These are phyloP conservation scores for Ligdia adustata DNA, from an alignment of 2,888 invertebrate species.

Conservation along the genomic window DNA sequence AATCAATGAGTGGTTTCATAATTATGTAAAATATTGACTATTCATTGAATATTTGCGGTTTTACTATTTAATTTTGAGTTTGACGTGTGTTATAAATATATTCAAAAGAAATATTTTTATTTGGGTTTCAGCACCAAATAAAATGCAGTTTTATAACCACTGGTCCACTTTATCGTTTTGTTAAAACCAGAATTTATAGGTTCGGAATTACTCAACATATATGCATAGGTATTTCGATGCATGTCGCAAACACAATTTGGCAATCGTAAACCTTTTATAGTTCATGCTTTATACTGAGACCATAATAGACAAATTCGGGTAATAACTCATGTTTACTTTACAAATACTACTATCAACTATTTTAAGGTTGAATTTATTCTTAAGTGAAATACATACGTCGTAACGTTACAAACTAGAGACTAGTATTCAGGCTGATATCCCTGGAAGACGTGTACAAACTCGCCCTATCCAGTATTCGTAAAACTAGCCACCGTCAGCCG, in stretches of 20 bases:
- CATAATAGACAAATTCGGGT: background rate
- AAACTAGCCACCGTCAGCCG: conserved; percentile 66
- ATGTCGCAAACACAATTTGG: conserved; percentile 37
- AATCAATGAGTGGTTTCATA: too few species aligned
- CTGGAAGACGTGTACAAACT: conserved; percentile 58
- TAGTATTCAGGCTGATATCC: conserved; percentile 44
- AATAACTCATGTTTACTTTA: conserved; percentile 2
- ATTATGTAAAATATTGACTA: too few species aligned
- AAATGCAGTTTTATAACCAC: conserved; percentile 61
- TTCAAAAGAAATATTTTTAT: conserved; percentile 27
- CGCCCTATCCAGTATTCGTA: conserved; percentile 60
- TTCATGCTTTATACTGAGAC: conserved; percentile 18
- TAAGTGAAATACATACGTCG: conserved; percentile 10
- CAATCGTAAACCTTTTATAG: conserved; percentile 36
- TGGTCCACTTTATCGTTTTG: conserved; percentile 56
- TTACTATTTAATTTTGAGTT: too few species aligned
- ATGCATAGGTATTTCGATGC: conserved; percentile 29
- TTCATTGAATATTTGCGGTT: too few species aligned
- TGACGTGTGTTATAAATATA: too few species aligned
- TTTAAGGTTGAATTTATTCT: background rate
- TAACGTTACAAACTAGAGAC: conserved; percentile 14
- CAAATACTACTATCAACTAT: background rate
- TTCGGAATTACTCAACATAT: conserved; percentile 38
- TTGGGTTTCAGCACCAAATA: conserved; percentile 54
- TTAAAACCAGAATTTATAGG: conserved; percentile 45